Evolutionary conservation across 2,113 vertebrate species (phyloP).

Genomic region (Spea bombifrons): DNA sequence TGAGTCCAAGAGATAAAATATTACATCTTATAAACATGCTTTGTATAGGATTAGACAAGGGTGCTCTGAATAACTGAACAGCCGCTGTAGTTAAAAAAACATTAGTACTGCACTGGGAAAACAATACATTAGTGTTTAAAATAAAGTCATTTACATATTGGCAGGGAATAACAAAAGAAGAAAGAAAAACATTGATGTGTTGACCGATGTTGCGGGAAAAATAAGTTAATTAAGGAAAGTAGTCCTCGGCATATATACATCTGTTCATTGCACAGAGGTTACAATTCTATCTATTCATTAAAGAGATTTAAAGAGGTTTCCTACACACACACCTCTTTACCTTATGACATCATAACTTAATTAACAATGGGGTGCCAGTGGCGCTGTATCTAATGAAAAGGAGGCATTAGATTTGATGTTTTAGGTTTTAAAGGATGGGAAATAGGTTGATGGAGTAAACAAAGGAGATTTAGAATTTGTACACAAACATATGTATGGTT

Average conservation of each 20-base stretch:
- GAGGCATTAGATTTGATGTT: too few relatives aligned
- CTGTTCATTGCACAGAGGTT: background rate
- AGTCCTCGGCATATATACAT: background rate
- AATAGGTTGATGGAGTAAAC: too few relatives aligned
- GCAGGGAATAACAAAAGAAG: background rate
- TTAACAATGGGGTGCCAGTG: too few relatives aligned
- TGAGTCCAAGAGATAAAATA: conserved; percentile 91
- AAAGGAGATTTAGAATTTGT: too few relatives aligned
- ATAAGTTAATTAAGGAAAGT: background rate
- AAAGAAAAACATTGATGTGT: background rate
- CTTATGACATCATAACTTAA: too few relatives aligned
- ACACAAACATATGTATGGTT: too few relatives aligned
- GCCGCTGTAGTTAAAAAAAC: conserved; percentile 59
- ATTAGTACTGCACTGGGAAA: conserved; percentile 55
- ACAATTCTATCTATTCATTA: background rate
- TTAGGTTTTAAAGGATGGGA: too few relatives aligned
- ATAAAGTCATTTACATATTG: conserved; percentile 35
- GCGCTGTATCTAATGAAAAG: too few relatives aligned
- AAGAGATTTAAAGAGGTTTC: background rate
- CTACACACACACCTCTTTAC: background rate
- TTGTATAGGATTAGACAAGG: conserved; percentile 81
- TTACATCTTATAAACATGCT: conserved; percentile 89
- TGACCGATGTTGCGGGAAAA: background rate
- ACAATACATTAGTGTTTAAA: conserved; percentile 41
- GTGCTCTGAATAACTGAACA: conserved; percentile 63